These are phyloP conservation scores for Dusona sp. DNA, from an alignment of 2,888 invertebrate genomes.

Conservation along the genomic window DNA sequence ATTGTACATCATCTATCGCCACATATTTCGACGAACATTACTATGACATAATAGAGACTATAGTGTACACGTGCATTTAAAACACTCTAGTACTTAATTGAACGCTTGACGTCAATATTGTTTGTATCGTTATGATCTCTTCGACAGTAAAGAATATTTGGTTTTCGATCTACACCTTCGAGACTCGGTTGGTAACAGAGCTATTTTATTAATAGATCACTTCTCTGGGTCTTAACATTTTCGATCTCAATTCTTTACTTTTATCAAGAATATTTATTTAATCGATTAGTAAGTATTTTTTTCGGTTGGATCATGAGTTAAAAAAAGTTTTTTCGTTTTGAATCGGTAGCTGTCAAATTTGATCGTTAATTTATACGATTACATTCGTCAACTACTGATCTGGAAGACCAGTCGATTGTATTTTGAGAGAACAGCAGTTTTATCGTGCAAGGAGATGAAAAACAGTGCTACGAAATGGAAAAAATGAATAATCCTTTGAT, in stretches of 20 bases:
- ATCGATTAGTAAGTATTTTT: too few species aligned
- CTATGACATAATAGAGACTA: neutral
- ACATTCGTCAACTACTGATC: too few species aligned
- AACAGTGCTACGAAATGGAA: neutral
- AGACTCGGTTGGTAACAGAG: neutral
- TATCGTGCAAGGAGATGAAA: too few species aligned
- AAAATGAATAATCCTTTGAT: neutral
- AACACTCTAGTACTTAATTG: conserved; percentile 12
- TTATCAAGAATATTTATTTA: neutral
- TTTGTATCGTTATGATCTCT: conserved; percentile 13
- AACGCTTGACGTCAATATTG: conserved; percentile 24
- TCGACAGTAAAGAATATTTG: conserved; percentile 7
- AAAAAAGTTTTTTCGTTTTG: too few species aligned
- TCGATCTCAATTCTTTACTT: neutral
- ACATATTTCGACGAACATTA: neutral
- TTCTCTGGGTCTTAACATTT: neutral
- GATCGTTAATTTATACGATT: neutral
- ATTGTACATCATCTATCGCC: neutral
- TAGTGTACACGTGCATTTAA: neutral
- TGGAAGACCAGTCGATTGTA: too few species aligned
- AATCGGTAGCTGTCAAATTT: neutral
- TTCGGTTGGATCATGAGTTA: too few species aligned
- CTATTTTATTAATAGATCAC: too few species aligned
- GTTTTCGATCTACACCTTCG: neutral
- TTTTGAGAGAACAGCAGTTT: too few species aligned